Evolutionary conservation across 2,888 invertebrate genomes (phyloP).

Genomic region (Chaetoderma sp.): DNA sequence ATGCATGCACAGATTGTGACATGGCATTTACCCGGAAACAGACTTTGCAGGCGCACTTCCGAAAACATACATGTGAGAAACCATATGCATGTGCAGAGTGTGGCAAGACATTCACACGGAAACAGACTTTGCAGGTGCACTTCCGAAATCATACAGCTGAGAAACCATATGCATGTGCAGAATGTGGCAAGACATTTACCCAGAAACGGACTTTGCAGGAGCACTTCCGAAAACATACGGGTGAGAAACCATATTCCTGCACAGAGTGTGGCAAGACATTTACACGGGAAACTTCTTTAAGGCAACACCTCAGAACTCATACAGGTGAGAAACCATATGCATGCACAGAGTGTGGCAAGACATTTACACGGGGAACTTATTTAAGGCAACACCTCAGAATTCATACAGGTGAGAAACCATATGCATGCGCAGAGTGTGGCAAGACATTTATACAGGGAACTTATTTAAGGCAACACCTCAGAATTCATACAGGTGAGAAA

Average conservation of each 20-base stretch:
- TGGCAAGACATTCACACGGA: neutral
- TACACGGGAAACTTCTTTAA: slow-evolving; percentile 38
- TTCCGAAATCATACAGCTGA: neutral
- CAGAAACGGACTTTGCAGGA: neutral
- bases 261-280: slow-evolving; percentile 36
- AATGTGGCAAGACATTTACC: neutral
- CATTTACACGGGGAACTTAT: slow-evolving; percentile 4
- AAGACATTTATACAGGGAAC: slow-evolving; percentile 4
- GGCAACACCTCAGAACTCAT: slow-evolving; percentile 26
- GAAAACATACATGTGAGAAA: neutral
- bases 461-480: slow-evolving; percentile 7
- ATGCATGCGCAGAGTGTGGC: slow-evolving; percentile 8
- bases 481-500: slow-evolving; percentile 13
- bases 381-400: slow-evolving; percentile 7
- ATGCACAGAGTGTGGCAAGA: slow-evolving; percentile 14
- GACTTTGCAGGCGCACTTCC: too few species aligned
- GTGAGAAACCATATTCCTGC: slow-evolving; percentile 41
- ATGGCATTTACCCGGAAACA: too few species aligned
- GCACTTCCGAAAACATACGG: slow-evolving; percentile 39
- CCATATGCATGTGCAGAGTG: neutral
- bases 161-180: neutral
- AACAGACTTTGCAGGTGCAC: neutral
- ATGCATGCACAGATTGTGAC: too few species aligned
- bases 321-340: slow-evolving; percentile 13
- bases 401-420: slow-evolving; percentile 16